phyloP scores from a whole-genome alignment of 2,797 vertebrate genomes.

The Aythya fuligula region DNA sequence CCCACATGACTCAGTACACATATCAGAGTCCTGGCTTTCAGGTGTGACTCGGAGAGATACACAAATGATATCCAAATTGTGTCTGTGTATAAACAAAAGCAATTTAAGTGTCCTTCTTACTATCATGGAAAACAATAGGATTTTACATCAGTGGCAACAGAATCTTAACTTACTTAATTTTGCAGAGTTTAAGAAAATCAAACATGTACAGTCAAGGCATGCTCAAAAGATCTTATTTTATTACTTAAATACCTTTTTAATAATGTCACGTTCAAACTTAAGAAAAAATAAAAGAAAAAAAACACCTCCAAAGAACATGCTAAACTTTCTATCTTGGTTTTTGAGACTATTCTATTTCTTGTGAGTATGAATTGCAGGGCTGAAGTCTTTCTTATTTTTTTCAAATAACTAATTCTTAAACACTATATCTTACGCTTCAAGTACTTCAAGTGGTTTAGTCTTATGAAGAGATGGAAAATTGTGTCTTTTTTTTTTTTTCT shows the following conservation, averaged over 20 bases:
- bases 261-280: not conserved
- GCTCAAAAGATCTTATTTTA: conserved; percentile 1
- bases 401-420: not conserved
- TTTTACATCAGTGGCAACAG: not conserved
- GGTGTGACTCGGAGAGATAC: not conserved
- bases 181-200: not conserved
- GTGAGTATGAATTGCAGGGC: not conserved
- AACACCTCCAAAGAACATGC: not conserved
- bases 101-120: not conserved
- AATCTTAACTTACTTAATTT: not conserved
- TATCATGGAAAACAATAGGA: not conserved
- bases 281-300: too few relatives aligned
- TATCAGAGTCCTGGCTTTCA: not conserved
- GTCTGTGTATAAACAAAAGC: not conserved
- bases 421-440: not conserved
- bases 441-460: not conserved
- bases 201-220: not conserved
- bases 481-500: not conserved
- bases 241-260: not conserved
- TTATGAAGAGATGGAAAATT: not conserved
- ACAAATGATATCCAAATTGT: not conserved
- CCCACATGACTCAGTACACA: not conserved
- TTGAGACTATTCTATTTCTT: not conserved
- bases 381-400: not conserved
- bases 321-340: not conserved